Evolutionary conservation across 2,888 invertebrate species (phyloP), one percentile per base, ranked within the genome.

Genomic region (Plebejus melissa): DNA sequence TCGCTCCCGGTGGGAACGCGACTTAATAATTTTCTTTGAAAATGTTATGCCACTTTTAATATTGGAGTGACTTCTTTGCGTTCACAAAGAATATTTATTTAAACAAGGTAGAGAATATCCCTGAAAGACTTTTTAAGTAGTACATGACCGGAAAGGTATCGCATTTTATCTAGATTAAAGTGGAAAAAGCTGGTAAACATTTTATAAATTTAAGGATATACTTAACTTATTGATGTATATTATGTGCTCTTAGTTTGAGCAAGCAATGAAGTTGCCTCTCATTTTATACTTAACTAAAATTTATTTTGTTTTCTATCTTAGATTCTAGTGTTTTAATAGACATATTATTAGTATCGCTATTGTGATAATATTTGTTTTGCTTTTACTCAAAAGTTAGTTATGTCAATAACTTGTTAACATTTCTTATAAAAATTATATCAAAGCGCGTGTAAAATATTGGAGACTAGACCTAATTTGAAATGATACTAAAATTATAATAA

Each of bases 1-100:
- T 85, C 82, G 83, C 83, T 90, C 91, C 88, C 90, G 77, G 79
- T 80, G 90, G 93, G 90, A 88, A 88, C 85, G 85, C 89, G 87
- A 87, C 90, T 91, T 91, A 91, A 91, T 91, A 84, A 91, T 92
- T 90, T 93, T 91, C 91, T 91, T 90, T 91, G 89, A 90, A 88
- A 88, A 90, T 89, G 90, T 90, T 91, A 89, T 89, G 87, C 88
- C 88, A 88, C 90, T 90, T 91, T 91, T 90, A 91, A 90, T 92
- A 91, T 90, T 89, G 86, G 86, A 90, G 84, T 85, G 86, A 87
- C 88, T 89, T 88, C 87, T 89, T 88, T 84, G 85, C 87, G 84
- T 86, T 87, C 88, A 88, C 90, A 91, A 91, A 90, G 88, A 87
- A 84, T 87, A 84, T 82, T 82, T 85, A 86, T 85, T 84, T 85